A percentile compares a stretch with the other conserved stretches of the same genome.
Conservation (phyloP, 2,113 vertebrate species). For the Ageneiosus marmoratus region DNA sequence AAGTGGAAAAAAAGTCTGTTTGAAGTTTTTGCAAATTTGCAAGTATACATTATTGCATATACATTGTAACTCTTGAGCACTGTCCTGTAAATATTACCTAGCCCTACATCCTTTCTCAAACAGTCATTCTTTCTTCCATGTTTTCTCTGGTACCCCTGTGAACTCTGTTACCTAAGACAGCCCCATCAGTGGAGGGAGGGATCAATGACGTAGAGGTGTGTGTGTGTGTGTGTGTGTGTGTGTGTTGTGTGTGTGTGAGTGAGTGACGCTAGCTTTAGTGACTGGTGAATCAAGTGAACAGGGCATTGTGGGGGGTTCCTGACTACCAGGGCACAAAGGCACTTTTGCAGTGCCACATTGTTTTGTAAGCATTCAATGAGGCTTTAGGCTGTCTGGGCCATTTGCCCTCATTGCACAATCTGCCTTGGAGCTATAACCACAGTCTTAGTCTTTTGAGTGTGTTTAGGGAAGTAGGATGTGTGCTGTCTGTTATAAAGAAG, state of each 20-base stretch:
- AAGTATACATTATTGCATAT: too few relatives aligned
- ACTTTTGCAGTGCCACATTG: slow-evolving; percentile 26
- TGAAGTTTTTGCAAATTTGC: too few relatives aligned
- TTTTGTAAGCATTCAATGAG: slow-evolving; percentile 32
- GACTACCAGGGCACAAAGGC: background rate
- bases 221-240: slow-evolving; percentile 7
- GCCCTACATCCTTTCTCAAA: background rate
- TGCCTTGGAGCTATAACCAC: background rate
- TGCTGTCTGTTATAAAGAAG: background rate
- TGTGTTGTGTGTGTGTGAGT: background rate
- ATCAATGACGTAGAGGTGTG: slow-evolving; percentile 10
- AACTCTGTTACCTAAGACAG: slow-evolving; percentile 43
- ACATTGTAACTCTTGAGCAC: background rate
- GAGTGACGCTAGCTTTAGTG: background rate
- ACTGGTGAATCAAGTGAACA: slow-evolving; percentile 13
- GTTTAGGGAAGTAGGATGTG: background rate
- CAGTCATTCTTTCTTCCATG: slow-evolving; percentile 8
- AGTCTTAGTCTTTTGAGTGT: background rate
- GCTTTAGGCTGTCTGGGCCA: slow-evolving; percentile 11
- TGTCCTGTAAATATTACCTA: slow-evolving; percentile 1
- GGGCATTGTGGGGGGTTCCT: background rate
- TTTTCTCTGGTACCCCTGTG: slow-evolving; percentile 1
- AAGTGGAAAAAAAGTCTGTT: too few relatives aligned
- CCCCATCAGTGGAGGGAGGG: background rate
- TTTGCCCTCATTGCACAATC: background rate